Percentiles rank a stretch among this genome's conserved stretches.
Evolutionary conservation across 2,113 vertebrate species (phyloP).

Genomic region (Neodon shergylaensis): DNA sequence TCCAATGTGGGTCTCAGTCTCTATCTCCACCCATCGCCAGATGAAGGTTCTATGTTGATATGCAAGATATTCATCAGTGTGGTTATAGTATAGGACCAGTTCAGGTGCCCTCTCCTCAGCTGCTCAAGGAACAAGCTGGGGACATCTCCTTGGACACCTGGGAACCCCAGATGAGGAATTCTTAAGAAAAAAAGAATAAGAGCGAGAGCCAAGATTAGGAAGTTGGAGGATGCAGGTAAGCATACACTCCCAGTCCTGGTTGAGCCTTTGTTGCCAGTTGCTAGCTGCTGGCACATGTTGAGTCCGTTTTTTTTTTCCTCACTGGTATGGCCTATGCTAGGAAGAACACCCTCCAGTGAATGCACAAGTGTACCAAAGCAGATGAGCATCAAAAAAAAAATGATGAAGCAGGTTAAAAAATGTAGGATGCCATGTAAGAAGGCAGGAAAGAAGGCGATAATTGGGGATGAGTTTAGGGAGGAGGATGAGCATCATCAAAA

Average conservation of each 20-base stretch:
- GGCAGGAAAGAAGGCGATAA: rapidly evolving
- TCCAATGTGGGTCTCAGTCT: no score
- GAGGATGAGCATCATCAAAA: neutral
- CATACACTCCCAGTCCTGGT: rapidly evolving
- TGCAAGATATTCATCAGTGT: no score
- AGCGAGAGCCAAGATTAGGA: neutral
- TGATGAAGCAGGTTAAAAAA: neutral
- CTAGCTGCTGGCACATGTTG: neutral
- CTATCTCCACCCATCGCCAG: no score
- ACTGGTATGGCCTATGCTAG: neutral
- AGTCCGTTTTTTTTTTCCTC: no score
- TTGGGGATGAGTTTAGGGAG: neutral
- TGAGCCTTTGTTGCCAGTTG: neutral
- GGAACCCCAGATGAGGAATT: neutral
- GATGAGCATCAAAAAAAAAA: neutral
- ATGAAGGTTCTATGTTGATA: no score
- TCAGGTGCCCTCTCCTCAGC: no score
- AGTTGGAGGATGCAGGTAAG: no score
- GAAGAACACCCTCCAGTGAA: neutral
- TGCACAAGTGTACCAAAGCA: neutral
- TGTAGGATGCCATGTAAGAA: neutral
- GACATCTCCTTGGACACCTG: no score
- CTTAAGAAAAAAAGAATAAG: neutral
- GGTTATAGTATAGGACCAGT: no score
- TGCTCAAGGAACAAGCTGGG: no score